Conservation (phyloP, 1,140 invertebrate species). For the Plutomurus gul region DNA sequence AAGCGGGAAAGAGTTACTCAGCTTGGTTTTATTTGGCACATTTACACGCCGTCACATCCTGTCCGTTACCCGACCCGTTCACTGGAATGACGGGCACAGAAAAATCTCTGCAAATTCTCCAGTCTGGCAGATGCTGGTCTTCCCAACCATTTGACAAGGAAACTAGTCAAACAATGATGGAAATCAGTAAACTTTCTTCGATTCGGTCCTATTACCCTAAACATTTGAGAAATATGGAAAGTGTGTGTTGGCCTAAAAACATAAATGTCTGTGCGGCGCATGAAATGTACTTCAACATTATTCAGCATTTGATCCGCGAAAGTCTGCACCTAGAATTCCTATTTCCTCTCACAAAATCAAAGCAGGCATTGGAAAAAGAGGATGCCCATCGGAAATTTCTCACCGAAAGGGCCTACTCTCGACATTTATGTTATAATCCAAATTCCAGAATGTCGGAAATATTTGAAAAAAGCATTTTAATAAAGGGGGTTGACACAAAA, state of each 20-base stretch:
- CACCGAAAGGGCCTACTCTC: not conserved
- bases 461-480: not conserved
- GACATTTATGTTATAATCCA: not conserved
- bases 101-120: slow-evolving; percentile 35
- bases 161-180: not conserved
- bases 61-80: slow-evolving; percentile 38
- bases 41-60: slow-evolving; percentile 37
- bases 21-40: slow-evolving; percentile 44
- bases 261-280: not conserved
- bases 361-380: not conserved
- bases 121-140: slow-evolving; percentile 31
- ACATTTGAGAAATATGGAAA: slow-evolving; percentile 22
- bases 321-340: not conserved
- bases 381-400: not conserved
- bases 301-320: not conserved
- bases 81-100: slow-evolving; percentile 38
- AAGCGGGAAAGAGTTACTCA: slow-evolving; percentile 25
- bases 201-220: slow-evolving; percentile 18
- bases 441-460: not conserved
- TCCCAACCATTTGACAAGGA: slow-evolving; percentile 31
- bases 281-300: not conserved
- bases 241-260: not conserved
- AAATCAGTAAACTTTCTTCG: slow-evolving; percentile 5
- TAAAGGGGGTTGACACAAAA: not conserved
- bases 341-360: not conserved